Evolutionary conservation across 1,140 invertebrate species (phyloP), one percentile per base, ranked within the genome.

Genomic region (Leptinotarsa lineolata): DNA sequence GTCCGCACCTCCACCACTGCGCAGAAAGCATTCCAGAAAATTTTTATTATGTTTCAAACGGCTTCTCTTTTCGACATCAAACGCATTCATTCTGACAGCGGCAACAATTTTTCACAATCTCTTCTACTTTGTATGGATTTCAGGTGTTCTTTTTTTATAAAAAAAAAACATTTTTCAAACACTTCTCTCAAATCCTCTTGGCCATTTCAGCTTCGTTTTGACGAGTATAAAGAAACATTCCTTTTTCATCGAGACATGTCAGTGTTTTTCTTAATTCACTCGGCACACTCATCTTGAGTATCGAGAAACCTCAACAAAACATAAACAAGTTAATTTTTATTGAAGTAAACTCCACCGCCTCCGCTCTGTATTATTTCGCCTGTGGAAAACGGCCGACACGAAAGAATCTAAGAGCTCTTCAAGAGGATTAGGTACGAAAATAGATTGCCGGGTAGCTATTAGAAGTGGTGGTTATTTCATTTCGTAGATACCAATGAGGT

Each of bases 241-340:
- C n/a, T 54, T 13, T 54, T 54, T 18, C 6, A 54, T n/a, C n/a
- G 16, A 54, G n/a, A 54, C 15, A 54, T 18, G 48, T 8, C 48
- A 8, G n/a, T 54, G 48, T 54, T 54, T 54, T 54, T 54, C 48
- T 39, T 39, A 54, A 16, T 54, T 54, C 48, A 16, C 5, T 54
- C 15, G 13, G 16, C 21, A n/a, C 63, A 21, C 24, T 24, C 39
- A 65, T 21, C 22, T 12, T 18, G 16, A 65, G 15, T 21, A 65
- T 65, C 63, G 63, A 22, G 63, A 65, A 24, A 65, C 16, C 63
- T 39, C 63, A 8, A 39, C 63, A 65, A 65, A n/a, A 65, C 11
- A 65, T 65, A 24, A 65, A 65, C 63, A 65, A 65, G 18, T 65
- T 65, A 65, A 65, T 65, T 65, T 65, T 65, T 65, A 24, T 24